These are phyloP conservation scores for Camponotus vicinus DNA, from an alignment of 1,140 invertebrate species.

Conservation along the genomic window DNA sequence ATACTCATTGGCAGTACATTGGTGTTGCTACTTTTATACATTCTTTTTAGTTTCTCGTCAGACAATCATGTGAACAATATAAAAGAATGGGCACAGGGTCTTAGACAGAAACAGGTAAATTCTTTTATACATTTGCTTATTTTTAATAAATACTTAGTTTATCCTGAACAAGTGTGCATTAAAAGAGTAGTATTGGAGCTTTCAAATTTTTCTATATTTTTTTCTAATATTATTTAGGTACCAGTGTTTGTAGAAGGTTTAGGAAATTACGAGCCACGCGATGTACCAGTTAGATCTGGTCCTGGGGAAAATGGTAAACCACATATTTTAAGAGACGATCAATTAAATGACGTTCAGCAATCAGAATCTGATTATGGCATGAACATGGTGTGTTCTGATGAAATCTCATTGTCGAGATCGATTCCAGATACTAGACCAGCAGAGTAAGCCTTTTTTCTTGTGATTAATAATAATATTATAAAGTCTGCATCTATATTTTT, in stretches of 20 bases:
- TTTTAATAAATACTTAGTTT: constrained; percentile 21
- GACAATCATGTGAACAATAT: constrained; percentile 76
- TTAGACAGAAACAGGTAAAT: constrained; percentile 74
- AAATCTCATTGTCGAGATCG: constrained; percentile 92
- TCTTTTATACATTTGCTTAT: not conserved
- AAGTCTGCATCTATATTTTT: constrained; percentile 14
- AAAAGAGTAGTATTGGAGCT: not conserved
- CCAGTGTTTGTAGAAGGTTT: constrained; percentile 81
- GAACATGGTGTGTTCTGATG: constrained; percentile 98
- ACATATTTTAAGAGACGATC: constrained; percentile 90
- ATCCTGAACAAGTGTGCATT: not conserved
- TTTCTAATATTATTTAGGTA: constrained; percentile 64
- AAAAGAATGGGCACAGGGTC: constrained; percentile 76
- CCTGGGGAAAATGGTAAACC: constrained; percentile 95
- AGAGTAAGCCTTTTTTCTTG: constrained; percentile 88
- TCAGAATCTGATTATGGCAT: constrained; percentile 97
- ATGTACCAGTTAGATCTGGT: constrained; percentile 88
- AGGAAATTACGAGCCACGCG: constrained; percentile 91
- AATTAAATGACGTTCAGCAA: constrained; percentile 92
- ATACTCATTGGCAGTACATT: constrained; percentile 72
- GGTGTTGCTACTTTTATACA: constrained; percentile 78
- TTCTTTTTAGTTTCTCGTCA: constrained; percentile 74
- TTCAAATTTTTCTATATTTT: constrained; percentile 9
- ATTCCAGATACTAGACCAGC: constrained; percentile 95
- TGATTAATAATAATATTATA: not conserved